Base-by-base conservation (phyloP, 1,140 invertebrate genomes). In the Meloidogyne exigua region DNA sequence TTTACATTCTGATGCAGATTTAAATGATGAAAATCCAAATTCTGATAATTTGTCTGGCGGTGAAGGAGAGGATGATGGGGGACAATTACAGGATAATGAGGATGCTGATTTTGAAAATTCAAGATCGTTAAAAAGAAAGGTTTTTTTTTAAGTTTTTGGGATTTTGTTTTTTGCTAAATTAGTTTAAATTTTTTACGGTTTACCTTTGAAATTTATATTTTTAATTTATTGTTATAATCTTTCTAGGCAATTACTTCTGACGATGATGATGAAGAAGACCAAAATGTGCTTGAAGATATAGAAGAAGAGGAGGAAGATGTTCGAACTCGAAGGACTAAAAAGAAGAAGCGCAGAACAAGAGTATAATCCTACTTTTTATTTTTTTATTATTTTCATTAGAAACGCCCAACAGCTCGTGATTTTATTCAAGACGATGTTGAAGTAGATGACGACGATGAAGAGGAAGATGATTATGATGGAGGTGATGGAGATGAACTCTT, bases 371-470 rank as follows among this genome's bases (percentile, higher is more conserved):
- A 32, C 1, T 67, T n/a, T 57, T 57, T 57, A 57, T 57, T 57
- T 57, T 7, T 0, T 65, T 32, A n/a, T n/a, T 23, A 4, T 18
- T 26, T 18, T 23, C 18, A 84, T 81, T 57, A 83, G 81, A 72
- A 69, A 25, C 86, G 86, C 21, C 78, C 78, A 18, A 77, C 75
- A n/a, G 84, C 75, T 25, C 73, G 71, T 64, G 85, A 85, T 72
- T 85, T 85, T 65, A 86, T 85, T 36, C 72, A 83, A 64, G 84
- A 88, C 49, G 84, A 85, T 66, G 84, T 87, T 10, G 84, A 85
- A 70, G 84, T 85, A 13, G 84, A 86, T 49, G 83, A 83, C 63
- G 85, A 87, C 36, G 85, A 87, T 49, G 85, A 85, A 13, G 84
- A 87, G 5, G 85, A 86, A n/a, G 85, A 82, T 39, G 76, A 82